Evolutionary conservation across 2,113 vertebrate genomes (phyloP).

Genomic region (Cavia porcellus): DNA sequence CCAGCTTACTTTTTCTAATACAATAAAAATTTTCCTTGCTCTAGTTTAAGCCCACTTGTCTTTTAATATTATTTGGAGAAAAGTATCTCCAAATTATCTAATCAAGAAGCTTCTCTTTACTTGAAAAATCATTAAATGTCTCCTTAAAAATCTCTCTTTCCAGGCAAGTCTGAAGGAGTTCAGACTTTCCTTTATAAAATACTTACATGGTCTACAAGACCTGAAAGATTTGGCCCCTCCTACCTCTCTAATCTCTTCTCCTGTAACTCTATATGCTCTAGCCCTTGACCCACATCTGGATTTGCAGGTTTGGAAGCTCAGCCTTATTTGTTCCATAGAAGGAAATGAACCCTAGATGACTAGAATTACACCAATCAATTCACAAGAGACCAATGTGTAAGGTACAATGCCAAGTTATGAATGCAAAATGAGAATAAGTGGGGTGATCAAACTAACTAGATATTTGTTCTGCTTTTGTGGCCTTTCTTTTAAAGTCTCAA

Average conservation of each 20-base stretch:
- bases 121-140: neutral
- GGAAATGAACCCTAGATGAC: neutral
- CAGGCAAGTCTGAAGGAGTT: neutral
- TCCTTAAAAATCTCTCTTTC: neutral
- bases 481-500: slow-evolving; percentile 42
- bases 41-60: neutral
- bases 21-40: neutral
- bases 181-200: neutral
- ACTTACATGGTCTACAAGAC: neutral
- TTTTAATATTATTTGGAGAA: slow-evolving; percentile 36
- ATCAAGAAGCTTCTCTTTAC: neutral
- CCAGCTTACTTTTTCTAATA: slow-evolving; percentile 26
- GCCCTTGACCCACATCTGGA: neutral
- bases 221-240: neutral
- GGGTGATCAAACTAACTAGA: slow-evolving; percentile 31
- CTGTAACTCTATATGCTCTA: neutral
- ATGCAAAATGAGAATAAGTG: slow-evolving; percentile 53
- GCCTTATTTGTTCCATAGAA: neutral
- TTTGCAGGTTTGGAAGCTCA: slow-evolving; percentile 39
- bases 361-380: neutral
- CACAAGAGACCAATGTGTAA: slow-evolving; percentile 47
- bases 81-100: slow-evolving; percentile 25
- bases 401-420: neutral
- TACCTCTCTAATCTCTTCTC: neutral
- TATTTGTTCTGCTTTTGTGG: slow-evolving; percentile 18